phyloP scores from a whole-genome alignment of 2,113 vertebrate genomes.

The Emberiza fucata region DNA sequence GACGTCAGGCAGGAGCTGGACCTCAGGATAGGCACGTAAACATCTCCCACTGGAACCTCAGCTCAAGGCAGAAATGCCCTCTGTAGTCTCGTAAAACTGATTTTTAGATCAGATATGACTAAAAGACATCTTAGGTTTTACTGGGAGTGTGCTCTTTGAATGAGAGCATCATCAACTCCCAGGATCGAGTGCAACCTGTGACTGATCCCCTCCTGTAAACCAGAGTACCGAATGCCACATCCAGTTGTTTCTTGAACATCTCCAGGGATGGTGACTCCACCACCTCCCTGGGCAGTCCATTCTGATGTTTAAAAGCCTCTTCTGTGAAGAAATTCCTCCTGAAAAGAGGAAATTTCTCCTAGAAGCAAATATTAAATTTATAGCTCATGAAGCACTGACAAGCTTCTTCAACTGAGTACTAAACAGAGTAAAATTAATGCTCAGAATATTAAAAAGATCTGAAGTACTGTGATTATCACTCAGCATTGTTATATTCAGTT shows the following conservation, averaged over 20 bases:
- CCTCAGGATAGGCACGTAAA: conserved; percentile 84
- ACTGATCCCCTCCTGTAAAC: not conserved
- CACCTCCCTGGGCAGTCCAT: not conserved
- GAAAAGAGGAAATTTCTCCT: not conserved
- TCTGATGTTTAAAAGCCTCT: not conserved
- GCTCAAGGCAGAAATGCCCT: not conserved
- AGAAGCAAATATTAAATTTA: not conserved
- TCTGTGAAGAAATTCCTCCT: not conserved
- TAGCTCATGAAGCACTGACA: not conserved
- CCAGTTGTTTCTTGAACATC: not conserved
- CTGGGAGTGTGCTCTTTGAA: not conserved
- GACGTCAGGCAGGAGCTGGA: conserved; percentile 95
- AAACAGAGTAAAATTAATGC: not conserved
- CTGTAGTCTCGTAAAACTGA: not conserved
- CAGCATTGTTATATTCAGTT: not conserved
- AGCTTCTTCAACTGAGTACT: not conserved
- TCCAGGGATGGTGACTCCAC: not conserved
- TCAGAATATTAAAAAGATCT: not conserved
- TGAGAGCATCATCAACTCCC: not conserved
- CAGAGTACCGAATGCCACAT: not conserved
- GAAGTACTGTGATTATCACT: not conserved
- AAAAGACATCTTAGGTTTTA: not conserved
- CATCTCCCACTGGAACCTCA: not conserved
- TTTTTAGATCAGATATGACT: not conserved
- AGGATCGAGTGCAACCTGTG: not conserved